Conservation (phyloP, 1,140 invertebrate species). For the Sesamia nonagrioides region DNA sequence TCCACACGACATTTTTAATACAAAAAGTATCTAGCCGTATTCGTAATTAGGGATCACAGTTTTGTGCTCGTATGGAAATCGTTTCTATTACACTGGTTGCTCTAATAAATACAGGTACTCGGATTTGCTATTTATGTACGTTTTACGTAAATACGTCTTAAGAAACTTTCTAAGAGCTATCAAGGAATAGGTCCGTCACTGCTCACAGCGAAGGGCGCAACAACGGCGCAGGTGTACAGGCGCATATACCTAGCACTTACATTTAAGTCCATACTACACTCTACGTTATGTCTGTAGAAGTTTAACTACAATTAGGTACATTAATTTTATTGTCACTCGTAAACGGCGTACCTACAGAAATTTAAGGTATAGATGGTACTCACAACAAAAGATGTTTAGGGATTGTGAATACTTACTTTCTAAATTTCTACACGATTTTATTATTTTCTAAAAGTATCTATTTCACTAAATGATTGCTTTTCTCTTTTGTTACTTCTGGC, state of each 20-base stretch:
- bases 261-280: neutral
- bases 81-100: too few species aligned
- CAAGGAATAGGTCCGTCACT: neutral
- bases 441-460: neutral
- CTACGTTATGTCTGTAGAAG: neutral
- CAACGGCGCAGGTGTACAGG: slow-evolving; percentile 10
- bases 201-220: neutral
- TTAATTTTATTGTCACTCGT: slow-evolving; percentile 40
- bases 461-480: neutral
- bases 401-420: slow-evolving; percentile 28
- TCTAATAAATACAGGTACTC: too few species aligned
- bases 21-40: too few species aligned
- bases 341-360: slow-evolving; percentile 1
- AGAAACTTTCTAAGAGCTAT: neutral
- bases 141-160: neutral
- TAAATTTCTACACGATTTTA: slow-evolving; percentile 9
- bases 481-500: neutral
- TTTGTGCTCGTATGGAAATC: too few species aligned
- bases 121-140: too few species aligned
- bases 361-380: neutral
- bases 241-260: neutral
- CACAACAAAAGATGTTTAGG: neutral
- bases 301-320: slow-evolving; percentile 15
- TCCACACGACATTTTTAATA: too few species aligned
- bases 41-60: too few species aligned